Evolutionary conservation across 2,113 vertebrate genomes (phyloP), one percentile per base, ranked within the genome.

Genomic region (Anser brachyrhynchus): DNA sequence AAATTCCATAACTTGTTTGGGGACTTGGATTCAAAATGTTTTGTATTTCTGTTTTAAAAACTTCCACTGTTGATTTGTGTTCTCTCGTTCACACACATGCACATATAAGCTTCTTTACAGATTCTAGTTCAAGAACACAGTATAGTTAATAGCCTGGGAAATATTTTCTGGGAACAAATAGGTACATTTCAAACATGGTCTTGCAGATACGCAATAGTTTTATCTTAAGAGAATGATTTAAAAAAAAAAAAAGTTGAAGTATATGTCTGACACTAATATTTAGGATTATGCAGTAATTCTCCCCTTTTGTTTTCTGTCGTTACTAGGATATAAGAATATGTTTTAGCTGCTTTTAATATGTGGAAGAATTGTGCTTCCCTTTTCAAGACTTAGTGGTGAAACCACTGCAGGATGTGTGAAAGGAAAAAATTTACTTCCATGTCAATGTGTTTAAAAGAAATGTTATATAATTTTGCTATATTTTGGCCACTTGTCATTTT

Each of bases 1-100:
- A 41, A 83, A 72, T 44, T 76, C 64, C 39, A 5, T 83, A 39
- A 82, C 12, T 9, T 62, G 2, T 62, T 84, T 87, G 65, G 12
- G 46, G 46, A 79, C 66, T 61, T 59, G 37, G 35, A 58, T 87
- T 87, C 18, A 65, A 46, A 78, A n/a, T 59, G 26, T 54, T 54
- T 51, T 71, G 1, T 79, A 46, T 44, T 89, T 91, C 67, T 58
- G 4, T 84, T 93, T 81, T 54, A 46, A 92, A 95, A 79, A 7
- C 49, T 46, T 46, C 35, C 43, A 52, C 43, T 85, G 66, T 83
- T 92, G 69, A 70, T 89, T 72, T 76, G 14, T 77, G 69, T 39
- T 85, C 66, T 25, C 23, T 77, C 35, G 18, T 79, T n/a, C 21
- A 3, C 41, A 18, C 23, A 28, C 19, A 43, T 1, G 0, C 3